Conservation (phyloP, 1,140 invertebrate genomes). For the Monochamus saltuarius region DNA sequence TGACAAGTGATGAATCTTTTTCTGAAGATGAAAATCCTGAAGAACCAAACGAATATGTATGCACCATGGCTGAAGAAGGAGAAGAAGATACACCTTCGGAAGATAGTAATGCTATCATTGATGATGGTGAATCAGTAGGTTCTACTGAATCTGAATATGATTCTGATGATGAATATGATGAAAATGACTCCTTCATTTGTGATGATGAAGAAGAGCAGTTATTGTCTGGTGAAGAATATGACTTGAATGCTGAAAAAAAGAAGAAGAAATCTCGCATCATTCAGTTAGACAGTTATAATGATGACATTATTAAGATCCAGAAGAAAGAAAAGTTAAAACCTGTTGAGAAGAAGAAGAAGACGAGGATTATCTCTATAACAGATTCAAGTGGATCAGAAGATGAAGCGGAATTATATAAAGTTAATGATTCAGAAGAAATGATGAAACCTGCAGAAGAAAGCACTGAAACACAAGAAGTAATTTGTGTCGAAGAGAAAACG, state of each 20-base stretch:
- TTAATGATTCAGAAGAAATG: background rate
- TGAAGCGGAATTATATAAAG: background rate
- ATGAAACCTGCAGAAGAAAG: background rate
- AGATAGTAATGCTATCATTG: constrained; percentile 43
- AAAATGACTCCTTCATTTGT: constrained; percentile 42
- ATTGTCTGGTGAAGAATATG: constrained; percentile 31
- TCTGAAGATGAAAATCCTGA: constrained; percentile 1
- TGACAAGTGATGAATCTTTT: background rate
- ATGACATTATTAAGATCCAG: constrained; percentile 22
- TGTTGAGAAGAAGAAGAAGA: constrained; percentile 12
- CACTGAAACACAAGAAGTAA: background rate
- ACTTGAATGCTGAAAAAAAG: constrained; percentile 26
- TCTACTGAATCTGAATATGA: constrained; percentile 31
- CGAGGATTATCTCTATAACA: constrained; percentile 25
- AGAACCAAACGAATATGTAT: constrained; percentile 20
- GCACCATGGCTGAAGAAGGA: constrained; percentile 33
- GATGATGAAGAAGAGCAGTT: constrained; percentile 29
- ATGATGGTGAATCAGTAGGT: constrained; percentile 42
- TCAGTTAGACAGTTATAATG: constrained; percentile 2
- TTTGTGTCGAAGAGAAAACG: background rate
- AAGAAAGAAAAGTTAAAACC: constrained; percentile 18
- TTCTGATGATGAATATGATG: constrained; percentile 35
- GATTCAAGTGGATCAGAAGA: constrained; percentile 11
- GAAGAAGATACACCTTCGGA: constrained; percentile 44
- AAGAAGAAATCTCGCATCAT: constrained; percentile 26